These are phyloP conservation scores for Rhinogobio ventralis DNA, from an alignment of 2,797 vertebrate species.

Conservation along the genomic window DNA sequence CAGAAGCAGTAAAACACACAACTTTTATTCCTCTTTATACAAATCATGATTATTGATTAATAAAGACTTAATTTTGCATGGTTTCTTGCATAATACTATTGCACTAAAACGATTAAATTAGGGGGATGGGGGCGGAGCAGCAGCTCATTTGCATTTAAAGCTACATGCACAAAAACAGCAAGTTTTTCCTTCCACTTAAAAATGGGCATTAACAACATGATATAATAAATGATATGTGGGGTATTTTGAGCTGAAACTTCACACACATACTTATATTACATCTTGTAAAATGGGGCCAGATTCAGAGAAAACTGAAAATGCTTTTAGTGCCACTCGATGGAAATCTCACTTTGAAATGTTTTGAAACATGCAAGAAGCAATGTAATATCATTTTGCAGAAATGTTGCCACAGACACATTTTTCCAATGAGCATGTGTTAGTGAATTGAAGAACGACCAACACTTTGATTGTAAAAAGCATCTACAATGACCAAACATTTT, in stretches of 20 bases:
- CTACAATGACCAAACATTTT: not conserved
- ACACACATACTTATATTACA: no score
- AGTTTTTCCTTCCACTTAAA: no score
- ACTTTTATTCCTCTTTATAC: not conserved
- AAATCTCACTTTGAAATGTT: not conserved
- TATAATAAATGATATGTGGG: no score
- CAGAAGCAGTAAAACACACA: not conserved
- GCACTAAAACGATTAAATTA: no score
- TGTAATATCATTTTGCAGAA: not conserved
- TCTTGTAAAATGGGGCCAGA: no score
- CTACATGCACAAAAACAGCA: no score
- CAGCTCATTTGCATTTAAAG: no score
- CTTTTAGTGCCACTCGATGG: not conserved
- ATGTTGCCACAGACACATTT: accelerated
- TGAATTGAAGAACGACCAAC: not conserved
- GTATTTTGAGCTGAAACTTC: no score
- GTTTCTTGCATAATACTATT: not conserved
- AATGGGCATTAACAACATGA: no score
- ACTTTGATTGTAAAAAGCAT: not conserved
- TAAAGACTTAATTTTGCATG: not conserved
- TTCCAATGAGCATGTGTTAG: not conserved
- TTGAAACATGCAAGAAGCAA: not conserved
- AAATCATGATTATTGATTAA: not conserved
- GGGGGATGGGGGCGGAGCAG: no score
- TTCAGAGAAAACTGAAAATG: not conserved